Percentiles rank a stretch among this genome's conserved stretches.
Conservation (phyloP, 2,113 vertebrate genomes). For the Dermatemys mawii region DNA sequence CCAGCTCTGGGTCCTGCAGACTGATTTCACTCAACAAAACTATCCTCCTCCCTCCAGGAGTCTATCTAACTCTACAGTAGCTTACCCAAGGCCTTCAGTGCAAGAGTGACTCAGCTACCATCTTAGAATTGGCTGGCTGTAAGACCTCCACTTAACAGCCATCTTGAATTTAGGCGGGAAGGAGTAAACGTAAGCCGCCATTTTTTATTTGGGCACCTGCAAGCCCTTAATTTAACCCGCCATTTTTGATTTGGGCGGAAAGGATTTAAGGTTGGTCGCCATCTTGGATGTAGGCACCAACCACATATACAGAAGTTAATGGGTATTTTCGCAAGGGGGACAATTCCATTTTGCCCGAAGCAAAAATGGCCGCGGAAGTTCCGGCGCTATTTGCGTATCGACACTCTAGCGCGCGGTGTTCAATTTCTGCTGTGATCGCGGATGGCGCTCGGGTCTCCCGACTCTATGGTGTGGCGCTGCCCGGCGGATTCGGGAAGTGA, state of each 20-base stretch:
- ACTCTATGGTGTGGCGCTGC: not conserved
- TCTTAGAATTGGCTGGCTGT: rapidly evolving
- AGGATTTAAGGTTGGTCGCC: rapidly evolving
- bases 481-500: rapidly evolving
- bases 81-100: not conserved
- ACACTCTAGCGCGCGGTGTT: not conserved
- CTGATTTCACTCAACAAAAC: not conserved
- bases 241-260: not conserved
- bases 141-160: not conserved
- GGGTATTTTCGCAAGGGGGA: rapidly evolving
- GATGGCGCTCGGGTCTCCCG: not conserved
- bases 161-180: not conserved
- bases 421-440: not conserved
- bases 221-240: not conserved
- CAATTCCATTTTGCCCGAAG: not conserved
- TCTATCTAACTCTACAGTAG: not conserved
- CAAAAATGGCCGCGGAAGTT: not conserved
- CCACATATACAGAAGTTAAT: not conserved
- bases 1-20: not conserved
- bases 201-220: rapidly evolving
- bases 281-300: not conserved
- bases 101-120: rapidly evolving
- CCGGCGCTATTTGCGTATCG: rapidly evolving
- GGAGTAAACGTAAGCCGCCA: not conserved
- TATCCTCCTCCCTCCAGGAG: not conserved